Base-by-base conservation (phyloP, 2,888 invertebrate genomes). In the Habroteleia sp. region DNA sequence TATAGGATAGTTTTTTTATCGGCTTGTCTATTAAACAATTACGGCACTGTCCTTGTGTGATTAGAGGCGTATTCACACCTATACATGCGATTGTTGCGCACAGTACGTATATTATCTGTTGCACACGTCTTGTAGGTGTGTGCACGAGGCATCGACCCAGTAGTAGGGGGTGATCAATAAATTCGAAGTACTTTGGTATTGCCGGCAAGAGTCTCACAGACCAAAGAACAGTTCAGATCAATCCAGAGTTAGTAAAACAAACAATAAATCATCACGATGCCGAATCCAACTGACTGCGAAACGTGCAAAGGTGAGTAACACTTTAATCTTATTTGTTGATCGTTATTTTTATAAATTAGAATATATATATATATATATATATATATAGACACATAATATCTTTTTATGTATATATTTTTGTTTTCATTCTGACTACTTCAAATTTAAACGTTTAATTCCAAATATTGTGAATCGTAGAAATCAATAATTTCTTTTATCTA, bases 131-230 rank as follows among this genome's bases (percentile, higher is more conserved):
- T 76, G 44, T 44, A 58, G 39, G 48, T 48, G 63, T 50, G 72
- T 56, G 69, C 56, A 73, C 72, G 73, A 60, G 66, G 60, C 60
- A 42, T 39, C 62, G 48, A 58, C 39, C 48, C 41, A 62, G 62
- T 54, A 79, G 83, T 79, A 80, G 87, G 85, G 83, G 77, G 60
- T 68, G 82, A 85, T 87, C 87, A 81, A 87, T 87, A 87, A 85
- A 87, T 86, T 81, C 82, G 72, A 80, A 80, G 80, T 76, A 66
- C 35, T 54, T 42, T 39, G 46, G 29, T 65, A 17, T 50, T 62
- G 48, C 65, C 77, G 63, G 56, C 76, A 80, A 82, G 80, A 81
- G 73, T 80, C 68, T 77, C 65, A 42, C 56, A 52, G 58, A 56
- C 68, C 41, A 76, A 69, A 69, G 66, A 48, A 54, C 76, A 60